phyloP scores from a whole-genome alignment of 2,797 vertebrate species.

The Erpetoichthys calabaricus region DNA sequence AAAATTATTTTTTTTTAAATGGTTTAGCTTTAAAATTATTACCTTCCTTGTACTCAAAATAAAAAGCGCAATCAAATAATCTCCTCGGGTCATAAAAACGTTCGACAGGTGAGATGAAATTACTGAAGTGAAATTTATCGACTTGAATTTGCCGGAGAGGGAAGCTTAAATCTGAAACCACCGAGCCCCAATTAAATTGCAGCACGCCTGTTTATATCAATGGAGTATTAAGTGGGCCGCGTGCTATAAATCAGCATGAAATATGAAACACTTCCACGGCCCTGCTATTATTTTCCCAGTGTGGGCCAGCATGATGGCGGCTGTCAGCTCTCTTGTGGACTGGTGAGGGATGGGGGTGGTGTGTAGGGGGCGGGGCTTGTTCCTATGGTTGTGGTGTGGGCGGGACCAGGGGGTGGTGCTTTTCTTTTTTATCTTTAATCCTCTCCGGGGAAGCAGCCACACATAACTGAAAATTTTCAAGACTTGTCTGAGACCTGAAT shows the following conservation, averaged over 20 bases:
- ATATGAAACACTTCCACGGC: slow-evolving; percentile 1
- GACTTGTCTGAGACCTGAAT: slow-evolving; percentile 15
- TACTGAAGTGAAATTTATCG: too few species aligned
- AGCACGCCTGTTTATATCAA: not conserved
- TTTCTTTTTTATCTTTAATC: slow-evolving; percentile 25
- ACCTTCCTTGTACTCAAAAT: too few species aligned
- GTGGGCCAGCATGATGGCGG: slow-evolving; percentile 47
- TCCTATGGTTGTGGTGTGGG: slow-evolving; percentile 22
- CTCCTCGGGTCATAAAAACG: too few species aligned
- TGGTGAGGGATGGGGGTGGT: slow-evolving; percentile 27
- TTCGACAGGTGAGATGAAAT: too few species aligned
- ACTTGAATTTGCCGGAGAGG: too few species aligned
- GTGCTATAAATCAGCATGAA: not conserved
- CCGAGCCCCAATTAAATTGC: not conserved
- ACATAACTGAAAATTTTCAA: slow-evolving; percentile 42
- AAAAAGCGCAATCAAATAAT: too few species aligned
- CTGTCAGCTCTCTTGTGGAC: slow-evolving; percentile 38
- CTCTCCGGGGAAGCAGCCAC: slow-evolving; percentile 44
- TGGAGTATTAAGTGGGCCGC: not conserved
- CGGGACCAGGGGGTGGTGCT: slow-evolving; percentile 12
- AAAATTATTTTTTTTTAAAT: too few species aligned
- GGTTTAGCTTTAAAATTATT: too few species aligned
- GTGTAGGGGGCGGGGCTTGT: slow-evolving; percentile 18
- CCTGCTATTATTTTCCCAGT: slow-evolving; percentile 18
- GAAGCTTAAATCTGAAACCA: not conserved